Evolutionary conservation across 2,797 vertebrate genomes (phyloP).

Genomic region (Hyperoplus lanceolatus): DNA sequence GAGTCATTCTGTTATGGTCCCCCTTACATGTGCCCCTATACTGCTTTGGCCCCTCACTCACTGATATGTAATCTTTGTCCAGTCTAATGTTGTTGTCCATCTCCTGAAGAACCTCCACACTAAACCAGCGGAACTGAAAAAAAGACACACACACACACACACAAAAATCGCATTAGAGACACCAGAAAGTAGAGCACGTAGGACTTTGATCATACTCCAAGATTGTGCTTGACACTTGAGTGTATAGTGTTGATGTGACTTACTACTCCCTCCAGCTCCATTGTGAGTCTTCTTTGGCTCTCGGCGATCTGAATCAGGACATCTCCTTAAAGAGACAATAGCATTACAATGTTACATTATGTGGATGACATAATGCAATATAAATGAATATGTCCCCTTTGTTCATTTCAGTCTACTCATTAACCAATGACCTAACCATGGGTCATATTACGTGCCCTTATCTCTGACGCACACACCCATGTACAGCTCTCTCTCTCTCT

Average conservation of each 20-base stretch:
- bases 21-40: not conserved
- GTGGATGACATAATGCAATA: too few species aligned
- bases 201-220: not conserved
- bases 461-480: not conserved
- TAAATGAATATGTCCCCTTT: not conserved
- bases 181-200: not conserved
- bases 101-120: slow-evolving; percentile 89
- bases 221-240: not conserved
- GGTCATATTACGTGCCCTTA: not conserved
- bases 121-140: slow-evolving; percentile 91
- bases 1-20: not conserved
- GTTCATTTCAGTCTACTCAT: not conserved
- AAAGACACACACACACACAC: slow-evolving; percentile 26
- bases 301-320: slow-evolving; percentile 93
- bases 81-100: slow-evolving; percentile 92
- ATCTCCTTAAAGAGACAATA: slow-evolving; percentile 85
- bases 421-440: not conserved
- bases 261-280: slow-evolving; percentile 91
- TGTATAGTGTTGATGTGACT: slow-evolving; percentile 63
- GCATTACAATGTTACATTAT: not conserved
- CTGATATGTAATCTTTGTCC: slow-evolving; percentile 92
- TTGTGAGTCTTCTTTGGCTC: slow-evolving; percentile 88
- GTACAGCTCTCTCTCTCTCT: too few species aligned
- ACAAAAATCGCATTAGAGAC: not conserved
- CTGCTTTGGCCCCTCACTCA: slow-evolving; percentile 68